Evolutionary conservation across 1,140 invertebrate species (phyloP).

Genomic region (Phymastichus coffea): DNA sequence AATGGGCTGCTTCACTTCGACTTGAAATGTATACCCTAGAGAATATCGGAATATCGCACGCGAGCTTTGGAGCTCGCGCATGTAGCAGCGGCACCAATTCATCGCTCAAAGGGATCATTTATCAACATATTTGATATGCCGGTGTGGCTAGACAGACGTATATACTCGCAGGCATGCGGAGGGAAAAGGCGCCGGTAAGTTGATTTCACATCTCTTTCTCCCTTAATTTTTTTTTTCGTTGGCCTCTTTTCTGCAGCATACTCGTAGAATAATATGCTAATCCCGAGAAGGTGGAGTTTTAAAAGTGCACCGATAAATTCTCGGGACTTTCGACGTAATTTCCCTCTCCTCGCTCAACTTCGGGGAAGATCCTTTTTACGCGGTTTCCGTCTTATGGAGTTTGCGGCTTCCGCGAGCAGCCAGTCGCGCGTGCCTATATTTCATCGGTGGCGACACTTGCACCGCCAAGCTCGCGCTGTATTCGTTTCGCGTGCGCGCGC

Average conservation of each 20-base stretch:
- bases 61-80: no score
- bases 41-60: no score
- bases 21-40: no score
- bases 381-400: conserved; percentile 41
- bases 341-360: conserved; percentile 45
- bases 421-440: conserved; percentile 22
- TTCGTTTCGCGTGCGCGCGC: no score
- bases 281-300: conserved; percentile 54
- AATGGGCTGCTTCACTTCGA: no score
- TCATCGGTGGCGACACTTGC: conserved; percentile 33
- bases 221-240: conserved; percentile 10
- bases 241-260: no score
- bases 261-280: conserved; percentile 60
- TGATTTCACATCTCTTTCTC: conserved; percentile 9
- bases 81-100: no score
- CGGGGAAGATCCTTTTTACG: conserved; percentile 52
- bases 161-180: conserved; percentile 8
- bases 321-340: conserved; percentile 57
- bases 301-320: conserved; percentile 58
- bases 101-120: conserved; percentile 57
- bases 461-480: neutral
- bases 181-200: conserved; percentile 14
- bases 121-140: conserved; percentile 59
- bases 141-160: conserved; percentile 37
- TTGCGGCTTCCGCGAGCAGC: conserved; percentile 11